phyloP scores from a whole-genome alignment of 2,797 vertebrate genomes.

The Acrossocheilus wenchowensis region DNA sequence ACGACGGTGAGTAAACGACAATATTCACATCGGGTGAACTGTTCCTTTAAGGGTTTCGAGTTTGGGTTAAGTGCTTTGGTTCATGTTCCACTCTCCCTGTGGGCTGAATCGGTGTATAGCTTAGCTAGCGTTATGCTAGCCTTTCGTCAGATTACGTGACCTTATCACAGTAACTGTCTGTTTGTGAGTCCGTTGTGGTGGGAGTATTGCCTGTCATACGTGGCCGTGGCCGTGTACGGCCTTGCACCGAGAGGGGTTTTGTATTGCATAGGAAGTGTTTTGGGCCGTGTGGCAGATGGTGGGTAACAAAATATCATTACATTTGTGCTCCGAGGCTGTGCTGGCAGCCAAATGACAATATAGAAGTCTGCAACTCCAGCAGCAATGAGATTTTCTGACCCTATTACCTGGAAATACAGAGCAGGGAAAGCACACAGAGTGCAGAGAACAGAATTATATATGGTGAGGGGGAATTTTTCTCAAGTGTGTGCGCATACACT shows the following conservation, averaged over 20 bases:
- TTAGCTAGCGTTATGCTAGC: conserved; percentile 6
- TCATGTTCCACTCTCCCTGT: not conserved
- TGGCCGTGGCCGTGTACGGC: conserved; percentile 14
- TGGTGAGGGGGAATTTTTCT: conserved; percentile 42
- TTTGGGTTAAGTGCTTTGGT: not conserved
- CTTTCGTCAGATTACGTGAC: conserved; percentile 35
- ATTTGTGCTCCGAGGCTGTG: conserved; percentile 66
- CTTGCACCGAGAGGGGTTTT: conserved; percentile 61
- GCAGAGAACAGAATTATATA: conserved; percentile 34
- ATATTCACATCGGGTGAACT: not conserved
- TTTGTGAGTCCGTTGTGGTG: conserved; percentile 16
- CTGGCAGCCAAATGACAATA: conserved; percentile 70
- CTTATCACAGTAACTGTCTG: conserved; percentile 55
- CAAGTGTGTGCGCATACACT: conserved; percentile 31
- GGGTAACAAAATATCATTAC: conserved; percentile 71
- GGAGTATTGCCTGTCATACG: conserved; percentile 16
- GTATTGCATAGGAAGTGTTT: conserved; percentile 70
- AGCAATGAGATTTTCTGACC: conserved; percentile 60
- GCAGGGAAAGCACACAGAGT: conserved; percentile 43
- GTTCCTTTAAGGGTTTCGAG: not conserved
- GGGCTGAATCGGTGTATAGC: conserved; percentile 51
- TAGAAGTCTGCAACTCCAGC: conserved; percentile 68
- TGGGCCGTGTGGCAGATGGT: conserved; percentile 70
- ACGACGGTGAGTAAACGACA: not conserved
- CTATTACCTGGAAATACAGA: conserved; percentile 58